phyloP scores from a whole-genome alignment of 2,888 invertebrate genomes.

The Toxonevra muliebris region DNA sequence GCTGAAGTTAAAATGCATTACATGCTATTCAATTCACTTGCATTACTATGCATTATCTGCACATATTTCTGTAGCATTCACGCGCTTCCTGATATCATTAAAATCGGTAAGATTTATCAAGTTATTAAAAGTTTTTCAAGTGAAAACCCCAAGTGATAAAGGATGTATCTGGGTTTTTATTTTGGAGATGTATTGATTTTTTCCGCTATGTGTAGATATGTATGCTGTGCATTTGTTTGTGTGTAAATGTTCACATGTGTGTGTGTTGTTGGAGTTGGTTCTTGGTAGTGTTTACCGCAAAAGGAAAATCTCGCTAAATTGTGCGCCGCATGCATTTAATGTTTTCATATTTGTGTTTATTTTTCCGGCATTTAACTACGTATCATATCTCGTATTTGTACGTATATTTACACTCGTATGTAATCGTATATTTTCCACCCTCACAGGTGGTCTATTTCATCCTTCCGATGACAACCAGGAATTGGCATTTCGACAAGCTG shows the following conservation, averaged over 20 bases:
- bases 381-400: neutral
- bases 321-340: conserved; percentile 5
- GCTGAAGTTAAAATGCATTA: neutral
- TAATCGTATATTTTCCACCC: conserved; percentile 20
- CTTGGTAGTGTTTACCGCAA: conserved; percentile 13
- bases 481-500: conserved; percentile 91
- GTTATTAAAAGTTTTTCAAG: neutral
- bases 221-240: neutral
- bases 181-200: conserved; percentile 29
- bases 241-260: conserved; percentile 28
- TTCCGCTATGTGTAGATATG: conserved; percentile 12
- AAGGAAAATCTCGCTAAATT: neutral
- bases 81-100: conserved; percentile 59
- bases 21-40: neutral
- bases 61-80: conserved; percentile 16
- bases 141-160: neutral
- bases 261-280: conserved; percentile 27
- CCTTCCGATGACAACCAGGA: conserved; percentile 88
- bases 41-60: conserved; percentile 7
- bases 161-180: conserved; percentile 1
- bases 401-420: conserved; percentile 2
- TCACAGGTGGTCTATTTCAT: conserved; percentile 85
- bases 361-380: neutral
- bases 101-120: conserved; percentile 54
- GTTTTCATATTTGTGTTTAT: conserved; percentile 21